Percentiles rank a stretch among this genome's conserved stretches.
Evolutionary conservation across 2,113 vertebrate genomes (phyloP).

Genomic region (Dromas ardeola): DNA sequence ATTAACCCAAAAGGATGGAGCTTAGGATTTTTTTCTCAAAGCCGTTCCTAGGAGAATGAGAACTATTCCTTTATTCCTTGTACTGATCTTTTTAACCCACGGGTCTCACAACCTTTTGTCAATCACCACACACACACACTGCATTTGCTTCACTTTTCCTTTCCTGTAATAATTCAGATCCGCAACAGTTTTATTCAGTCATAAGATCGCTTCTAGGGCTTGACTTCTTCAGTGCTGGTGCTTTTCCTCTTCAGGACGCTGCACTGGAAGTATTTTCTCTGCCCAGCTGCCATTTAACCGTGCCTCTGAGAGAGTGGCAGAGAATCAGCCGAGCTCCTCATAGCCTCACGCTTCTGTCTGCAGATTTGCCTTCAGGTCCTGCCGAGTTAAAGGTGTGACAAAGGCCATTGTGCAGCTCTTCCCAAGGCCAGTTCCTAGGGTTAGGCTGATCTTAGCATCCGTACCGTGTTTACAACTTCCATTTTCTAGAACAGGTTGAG

Average conservation of each 20-base stretch:
- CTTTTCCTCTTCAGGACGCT: neutral
- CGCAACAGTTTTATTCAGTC: neutral
- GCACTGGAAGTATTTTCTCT: neutral
- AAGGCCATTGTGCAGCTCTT: constrained; percentile 46
- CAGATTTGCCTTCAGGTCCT: constrained; percentile 10
- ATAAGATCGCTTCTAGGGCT: neutral
- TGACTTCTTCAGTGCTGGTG: neutral
- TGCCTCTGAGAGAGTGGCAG: neutral
- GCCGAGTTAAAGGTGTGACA: neutral
- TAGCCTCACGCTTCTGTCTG: neutral
- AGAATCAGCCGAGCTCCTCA: neutral
- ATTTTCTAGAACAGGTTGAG: constrained; percentile 59
- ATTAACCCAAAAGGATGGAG: neutral
- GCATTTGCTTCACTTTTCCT: neutral
- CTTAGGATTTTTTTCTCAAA: neutral
- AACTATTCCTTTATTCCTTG: neutral
- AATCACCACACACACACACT: neutral
- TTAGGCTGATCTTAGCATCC: constrained; percentile 16
- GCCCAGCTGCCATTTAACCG: neutral
- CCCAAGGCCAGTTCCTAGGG: neutral
- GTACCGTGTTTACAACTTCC: constrained; percentile 30
- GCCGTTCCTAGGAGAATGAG: neutral
- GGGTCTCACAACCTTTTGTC: neutral
- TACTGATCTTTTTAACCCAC: neutral
- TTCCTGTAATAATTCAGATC: neutral